These are phyloP conservation scores for Rhinophrynus dorsalis DNA, from an alignment of 2,797 vertebrate species.

Conservation along the genomic window DNA sequence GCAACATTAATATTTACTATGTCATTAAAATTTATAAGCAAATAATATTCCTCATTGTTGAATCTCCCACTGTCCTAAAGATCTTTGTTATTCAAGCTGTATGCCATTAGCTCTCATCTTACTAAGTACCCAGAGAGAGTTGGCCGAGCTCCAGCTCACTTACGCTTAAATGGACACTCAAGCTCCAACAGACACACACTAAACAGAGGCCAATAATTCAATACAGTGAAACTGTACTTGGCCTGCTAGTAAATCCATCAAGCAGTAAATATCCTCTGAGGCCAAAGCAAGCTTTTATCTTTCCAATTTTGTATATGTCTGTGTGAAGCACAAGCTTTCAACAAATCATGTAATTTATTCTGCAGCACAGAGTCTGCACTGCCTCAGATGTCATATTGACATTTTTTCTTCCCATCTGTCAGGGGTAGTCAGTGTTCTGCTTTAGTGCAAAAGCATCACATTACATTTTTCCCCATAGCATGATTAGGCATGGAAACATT, in stretches of 20 bases:
- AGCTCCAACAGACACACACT: conserved; percentile 72
- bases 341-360: conserved; percentile 82
- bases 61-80: conserved; percentile 53
- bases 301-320: conserved; percentile 78
- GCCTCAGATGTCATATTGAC: conserved; percentile 79
- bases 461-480: conserved; percentile 56
- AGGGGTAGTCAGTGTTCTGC: conserved; percentile 66
- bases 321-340: conserved; percentile 71
- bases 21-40: conserved; percentile 76
- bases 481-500: conserved; percentile 68
- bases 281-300: conserved; percentile 82
- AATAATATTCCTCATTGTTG: conserved; percentile 60
- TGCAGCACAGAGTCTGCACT: conserved; percentile 65
- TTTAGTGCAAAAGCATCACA: conserved; percentile 67
- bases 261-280: conserved; percentile 82
- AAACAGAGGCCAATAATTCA: conserved; percentile 83
- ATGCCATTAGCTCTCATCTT: conserved; percentile 64
- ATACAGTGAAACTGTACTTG: conserved; percentile 76
- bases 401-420: conserved; percentile 71
- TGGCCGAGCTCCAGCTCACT: conserved; percentile 76
- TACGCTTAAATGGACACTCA: conserved; percentile 80
- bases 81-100: conserved; percentile 65
- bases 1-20: conserved; percentile 75
- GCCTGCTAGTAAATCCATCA: conserved; percentile 81
- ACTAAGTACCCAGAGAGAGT: conserved; percentile 61